Percentiles rank a stretch among this genome's conserved stretches.
Conservation (phyloP, 2,888 invertebrate genomes). For the Pyrrhia umbra region DNA sequence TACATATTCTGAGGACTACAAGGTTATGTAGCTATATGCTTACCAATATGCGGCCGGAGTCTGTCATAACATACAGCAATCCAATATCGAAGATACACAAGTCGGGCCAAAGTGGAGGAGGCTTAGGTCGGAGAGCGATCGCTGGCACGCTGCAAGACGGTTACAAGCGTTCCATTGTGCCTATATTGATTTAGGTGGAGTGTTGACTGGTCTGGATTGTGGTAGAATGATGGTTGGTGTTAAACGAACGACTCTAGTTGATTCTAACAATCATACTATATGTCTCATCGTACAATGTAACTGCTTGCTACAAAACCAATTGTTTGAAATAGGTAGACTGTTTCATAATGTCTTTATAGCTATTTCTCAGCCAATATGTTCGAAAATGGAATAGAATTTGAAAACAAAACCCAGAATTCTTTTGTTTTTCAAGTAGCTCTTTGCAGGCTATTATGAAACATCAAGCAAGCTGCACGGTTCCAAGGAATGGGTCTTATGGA, state of each 20-base stretch:
- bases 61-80: conserved; percentile 64
- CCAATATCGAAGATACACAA: conserved; percentile 63
- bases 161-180: conserved; percentile 16
- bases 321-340: not conserved
- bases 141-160: conserved; percentile 25
- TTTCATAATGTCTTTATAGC: not conserved
- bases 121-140: conserved; percentile 50
- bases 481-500: too few species aligned
- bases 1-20: conserved; percentile 38
- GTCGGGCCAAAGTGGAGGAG: conserved; percentile 33
- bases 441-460: too few species aligned
- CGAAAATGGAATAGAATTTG: not conserved
- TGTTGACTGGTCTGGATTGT: conserved; percentile 11
- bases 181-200: conserved; percentile 35
- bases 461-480: too few species aligned
- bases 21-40: conserved; percentile 34
- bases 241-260: not conserved
- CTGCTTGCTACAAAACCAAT: not conserved
- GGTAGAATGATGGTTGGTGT: not conserved
- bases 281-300: not conserved
- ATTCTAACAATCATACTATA: not conserved
- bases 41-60: conserved; percentile 53
- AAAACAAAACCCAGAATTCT: too few species aligned
- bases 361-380: not conserved
- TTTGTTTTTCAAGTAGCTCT: too few species aligned